Percentiles rank a stretch among this genome's conserved stretches.
phyloP scores from a whole-genome alignment of 1,140 invertebrate genomes.

The Eueides isabella region DNA sequence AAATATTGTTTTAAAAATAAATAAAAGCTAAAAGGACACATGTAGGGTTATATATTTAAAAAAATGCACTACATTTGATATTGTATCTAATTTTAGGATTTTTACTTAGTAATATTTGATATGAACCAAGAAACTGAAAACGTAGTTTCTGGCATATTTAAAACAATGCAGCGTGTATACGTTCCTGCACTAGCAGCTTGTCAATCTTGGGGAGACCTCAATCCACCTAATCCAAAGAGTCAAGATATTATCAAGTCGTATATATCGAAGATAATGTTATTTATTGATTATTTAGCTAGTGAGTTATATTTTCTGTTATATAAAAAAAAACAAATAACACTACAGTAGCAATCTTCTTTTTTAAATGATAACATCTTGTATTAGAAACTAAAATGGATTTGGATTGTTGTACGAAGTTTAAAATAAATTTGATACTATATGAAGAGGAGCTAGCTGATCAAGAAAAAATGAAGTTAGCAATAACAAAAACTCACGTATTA shows the following conservation, averaged over 20 bases:
- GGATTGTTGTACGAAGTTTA: slow-evolving; percentile 82
- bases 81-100: slow-evolving; percentile 58
- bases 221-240: slow-evolving; percentile 72
- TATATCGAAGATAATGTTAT: slow-evolving; percentile 71
- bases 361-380: neutral
- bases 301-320: slow-evolving; percentile 33
- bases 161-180: slow-evolving; percentile 61
- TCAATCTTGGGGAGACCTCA: slow-evolving; percentile 71
- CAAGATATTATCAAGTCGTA: slow-evolving; percentile 60
- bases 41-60: neutral
- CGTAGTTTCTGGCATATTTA: slow-evolving; percentile 70
- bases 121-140: slow-evolving; percentile 69
- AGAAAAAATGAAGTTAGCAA: slow-evolving; percentile 76
- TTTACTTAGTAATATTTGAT: slow-evolving; percentile 62
- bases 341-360: no score
- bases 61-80: neutral
- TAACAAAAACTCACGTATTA: slow-evolving; percentile 80
- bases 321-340: no score
- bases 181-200: slow-evolving; percentile 61
- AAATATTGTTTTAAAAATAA: neutral
- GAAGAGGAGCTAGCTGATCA: slow-evolving; percentile 80
- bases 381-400: slow-evolving; percentile 85
- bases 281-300: slow-evolving; percentile 74
- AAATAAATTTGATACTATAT: slow-evolving; percentile 81
- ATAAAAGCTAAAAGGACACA: neutral